phyloP scores from a whole-genome alignment of 2,888 invertebrate genomes.

The Tachina fera region DNA sequence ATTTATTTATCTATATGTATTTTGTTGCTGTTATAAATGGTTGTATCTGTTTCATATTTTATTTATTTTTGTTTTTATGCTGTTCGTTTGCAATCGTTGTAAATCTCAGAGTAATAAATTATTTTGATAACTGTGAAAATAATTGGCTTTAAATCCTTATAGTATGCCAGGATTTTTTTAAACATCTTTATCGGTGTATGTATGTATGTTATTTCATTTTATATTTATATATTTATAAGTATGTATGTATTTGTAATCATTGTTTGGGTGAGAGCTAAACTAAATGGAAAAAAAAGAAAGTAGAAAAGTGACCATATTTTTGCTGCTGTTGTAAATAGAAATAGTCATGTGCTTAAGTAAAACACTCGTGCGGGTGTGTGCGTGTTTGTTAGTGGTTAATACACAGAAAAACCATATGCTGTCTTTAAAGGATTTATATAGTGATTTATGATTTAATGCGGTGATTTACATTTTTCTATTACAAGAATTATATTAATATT shows the following conservation, averaged over 20 bases:
- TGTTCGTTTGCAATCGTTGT: slow-evolving; percentile 58
- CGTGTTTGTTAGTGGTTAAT: slow-evolving; percentile 6
- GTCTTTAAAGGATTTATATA: slow-evolving; percentile 68
- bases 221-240: background rate
- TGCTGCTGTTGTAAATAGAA: background rate
- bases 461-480: slow-evolving; percentile 70
- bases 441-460: slow-evolving; percentile 70
- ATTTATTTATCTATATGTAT: slow-evolving; percentile 45
- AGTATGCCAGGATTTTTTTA: slow-evolving; percentile 59
- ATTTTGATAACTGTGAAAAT: slow-evolving; percentile 71
- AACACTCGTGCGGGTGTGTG: background rate
- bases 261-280: slow-evolving; percentile 45
- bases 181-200: background rate
- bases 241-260: slow-evolving; percentile 23
- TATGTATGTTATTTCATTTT: background rate
- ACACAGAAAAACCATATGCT: slow-evolving; percentile 64
- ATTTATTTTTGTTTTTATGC: slow-evolving; percentile 12
- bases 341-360: slow-evolving; percentile 25
- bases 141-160: slow-evolving; percentile 71
- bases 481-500: slow-evolving; percentile 64
- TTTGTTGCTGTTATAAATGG: slow-evolving; percentile 14
- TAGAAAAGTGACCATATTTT: slow-evolving; percentile 61
- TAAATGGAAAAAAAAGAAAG: slow-evolving; percentile 24
- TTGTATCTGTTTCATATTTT: slow-evolving; percentile 45
- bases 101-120: slow-evolving; percentile 70